Conservation (phyloP, 2,797 vertebrate species). For the Rhinichthys osculus region DNA sequence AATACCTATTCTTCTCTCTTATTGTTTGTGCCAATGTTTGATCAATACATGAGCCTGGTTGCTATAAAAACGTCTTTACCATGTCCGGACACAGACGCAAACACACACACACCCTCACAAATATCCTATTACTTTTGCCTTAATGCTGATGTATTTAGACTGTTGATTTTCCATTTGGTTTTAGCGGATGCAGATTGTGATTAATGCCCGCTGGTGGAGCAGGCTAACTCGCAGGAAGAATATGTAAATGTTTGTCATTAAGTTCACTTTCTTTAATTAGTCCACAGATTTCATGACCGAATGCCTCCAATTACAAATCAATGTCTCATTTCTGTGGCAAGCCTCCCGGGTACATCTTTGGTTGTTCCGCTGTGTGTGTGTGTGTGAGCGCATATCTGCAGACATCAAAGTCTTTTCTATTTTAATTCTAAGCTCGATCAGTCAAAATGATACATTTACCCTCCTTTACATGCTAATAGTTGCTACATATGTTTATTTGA, state of each 20-base stretch:
- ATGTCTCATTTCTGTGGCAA: conserved; percentile 77
- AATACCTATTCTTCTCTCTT: background rate
- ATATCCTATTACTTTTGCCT: background rate
- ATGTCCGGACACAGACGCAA: background rate
- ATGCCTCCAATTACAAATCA: conserved; percentile 82
- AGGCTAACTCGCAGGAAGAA: conserved; percentile 66
- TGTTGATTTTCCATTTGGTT: conserved; percentile 33
- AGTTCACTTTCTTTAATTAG: conserved; percentile 81
- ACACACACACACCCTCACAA: background rate
- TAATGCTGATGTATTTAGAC: conserved; percentile 39
- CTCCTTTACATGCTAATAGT: background rate
- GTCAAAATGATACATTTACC: conserved; percentile 7
- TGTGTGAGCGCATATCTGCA: conserved; percentile 11
- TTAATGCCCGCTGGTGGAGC: conserved; percentile 57
- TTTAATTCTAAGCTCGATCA: background rate
- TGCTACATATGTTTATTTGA: conserved; percentile 20
- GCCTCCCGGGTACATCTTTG: conserved; percentile 45
- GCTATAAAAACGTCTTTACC: background rate
- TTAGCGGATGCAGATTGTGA: conserved; percentile 51
- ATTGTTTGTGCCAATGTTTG: background rate
- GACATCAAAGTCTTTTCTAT: conserved; percentile 12
- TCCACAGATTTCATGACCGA: conserved; percentile 80
- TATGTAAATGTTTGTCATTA: conserved; percentile 77
- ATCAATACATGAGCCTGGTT: background rate
- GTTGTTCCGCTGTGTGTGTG: background rate